phyloP scores from a whole-genome alignment of 1,140 invertebrate species.

The Meloidogyne exigua region DNA sequence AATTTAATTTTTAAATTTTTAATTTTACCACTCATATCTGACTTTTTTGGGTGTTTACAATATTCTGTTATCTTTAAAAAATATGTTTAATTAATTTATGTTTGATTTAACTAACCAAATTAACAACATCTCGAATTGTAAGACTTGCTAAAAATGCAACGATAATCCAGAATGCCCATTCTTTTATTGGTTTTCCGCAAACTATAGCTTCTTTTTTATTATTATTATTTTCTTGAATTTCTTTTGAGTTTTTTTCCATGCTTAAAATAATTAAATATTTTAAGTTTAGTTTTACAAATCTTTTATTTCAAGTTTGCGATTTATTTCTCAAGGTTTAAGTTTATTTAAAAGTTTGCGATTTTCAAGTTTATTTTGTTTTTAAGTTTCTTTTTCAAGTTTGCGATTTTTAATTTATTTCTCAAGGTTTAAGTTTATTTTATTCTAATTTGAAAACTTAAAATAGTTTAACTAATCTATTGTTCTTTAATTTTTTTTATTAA shows the following conservation, averaged over 20 bases:
- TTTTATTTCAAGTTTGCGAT: background rate
- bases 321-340: background rate
- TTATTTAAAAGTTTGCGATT: no score
- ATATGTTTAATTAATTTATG: background rate
- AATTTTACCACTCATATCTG: slow-evolving; percentile 46
- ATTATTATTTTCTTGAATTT: slow-evolving; percentile 21
- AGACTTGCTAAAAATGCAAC: slow-evolving; percentile 56
- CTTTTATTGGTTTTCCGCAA: slow-evolving; percentile 44
- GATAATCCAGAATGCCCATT: slow-evolving; percentile 61
- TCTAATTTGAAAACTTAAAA: no score
- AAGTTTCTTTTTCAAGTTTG: no score
- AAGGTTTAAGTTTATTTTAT: no score
- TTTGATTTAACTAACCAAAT: slow-evolving; percentile 47
- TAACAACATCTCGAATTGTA: slow-evolving; percentile 57
- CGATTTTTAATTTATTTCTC: no score
- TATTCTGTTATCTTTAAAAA: slow-evolving; percentile 44
- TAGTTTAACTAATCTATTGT: no score
- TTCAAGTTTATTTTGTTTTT: no score
- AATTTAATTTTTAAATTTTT: no score
- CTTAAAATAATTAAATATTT: background rate
- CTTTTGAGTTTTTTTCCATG: slow-evolving; percentile 28
- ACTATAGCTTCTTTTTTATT: slow-evolving; percentile 40
- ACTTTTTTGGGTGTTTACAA: slow-evolving; percentile 44
- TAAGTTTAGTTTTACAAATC: background rate
- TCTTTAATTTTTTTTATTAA: no score